Base-by-base conservation (phyloP, 1,140 invertebrate genomes). In the Oreohelix idahoensis region DNA sequence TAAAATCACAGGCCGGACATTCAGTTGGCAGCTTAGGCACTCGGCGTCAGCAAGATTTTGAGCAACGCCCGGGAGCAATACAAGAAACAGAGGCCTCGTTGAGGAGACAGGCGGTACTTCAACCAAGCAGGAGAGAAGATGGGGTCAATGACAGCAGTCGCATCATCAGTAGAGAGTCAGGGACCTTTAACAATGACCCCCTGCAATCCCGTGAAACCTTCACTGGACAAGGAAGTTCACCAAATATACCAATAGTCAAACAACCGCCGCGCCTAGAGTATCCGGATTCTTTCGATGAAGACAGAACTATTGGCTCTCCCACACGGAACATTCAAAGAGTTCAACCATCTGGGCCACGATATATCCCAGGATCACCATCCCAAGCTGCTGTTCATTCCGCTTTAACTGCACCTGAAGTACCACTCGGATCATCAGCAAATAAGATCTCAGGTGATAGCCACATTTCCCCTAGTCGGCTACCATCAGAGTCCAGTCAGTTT, bases 401-500 rank as follows among this genome's bases (percentile, higher is more conserved):
- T 8, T 8, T 66, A 29, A 66, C n/a, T 66, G 63, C 1, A 66
- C 29, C n/a, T 29, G 63, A 66, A 66, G 32, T 5, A 32, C 8
- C n/a, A 66, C 8, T 13, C 4, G 29, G 29, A 32, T n/a, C n/a
- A 35, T 32, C 63, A 66, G 1, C 29, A 10, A 66, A 66, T 66
- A 10, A 66, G 29, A 32, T 66, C 29, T 29, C 63, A 66, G 17
- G 29, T 35, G 11, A 66, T 23, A 66, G 63, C 29, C 63, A 66
- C 17, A 66, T 66, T 66, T 66, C 29, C 23, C 17, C 63, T n/a
- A 66, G 17, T 32, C n/a, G 71, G 36, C 38, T 8, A 35, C 73
- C 35, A 71, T 76, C 13, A 63, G 73, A 35, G 38, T 35, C 23
- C 63, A 69, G 39, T 74, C 81, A 58, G 75, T 81, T 39, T 70